These are phyloP conservation scores for Manis crassicaudata DNA, from an alignment of 2,797 vertebrate genomes.

Conservation along the genomic window DNA sequence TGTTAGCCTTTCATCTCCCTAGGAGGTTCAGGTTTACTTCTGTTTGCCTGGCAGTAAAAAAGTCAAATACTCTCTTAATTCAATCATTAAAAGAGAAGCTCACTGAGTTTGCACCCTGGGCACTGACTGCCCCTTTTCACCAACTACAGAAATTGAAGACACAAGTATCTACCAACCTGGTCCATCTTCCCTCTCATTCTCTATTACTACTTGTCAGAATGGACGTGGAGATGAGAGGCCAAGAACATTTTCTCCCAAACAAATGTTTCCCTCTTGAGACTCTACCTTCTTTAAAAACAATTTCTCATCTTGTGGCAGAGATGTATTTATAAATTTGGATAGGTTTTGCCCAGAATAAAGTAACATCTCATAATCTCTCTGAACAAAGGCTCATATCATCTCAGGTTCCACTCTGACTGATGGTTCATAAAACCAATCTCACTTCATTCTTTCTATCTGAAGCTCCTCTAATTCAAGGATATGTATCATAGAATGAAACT, in stretches of 20 bases:
- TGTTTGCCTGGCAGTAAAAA: slow-evolving; percentile 57
- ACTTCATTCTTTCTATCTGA: slow-evolving; percentile 13
- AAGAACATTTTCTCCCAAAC: background rate
- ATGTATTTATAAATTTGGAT: background rate
- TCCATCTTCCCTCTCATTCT: background rate
- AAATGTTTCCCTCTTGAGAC: background rate
- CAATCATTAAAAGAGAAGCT: slow-evolving; percentile 1
- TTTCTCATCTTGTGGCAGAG: background rate
- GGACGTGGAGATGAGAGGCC: background rate
- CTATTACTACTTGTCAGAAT: background rate
- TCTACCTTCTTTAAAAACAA: background rate
- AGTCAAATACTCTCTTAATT: slow-evolving; percentile 15
- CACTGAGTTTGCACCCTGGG: background rate
- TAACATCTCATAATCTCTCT: background rate
- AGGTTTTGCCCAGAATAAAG: background rate
- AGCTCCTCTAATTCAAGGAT: background rate
- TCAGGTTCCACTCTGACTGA: background rate
- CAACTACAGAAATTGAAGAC: background rate
- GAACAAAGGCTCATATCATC: background rate
- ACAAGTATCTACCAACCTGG: background rate
- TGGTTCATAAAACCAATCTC: slow-evolving; percentile 33
- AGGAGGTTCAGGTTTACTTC: slow-evolving; percentile 37
- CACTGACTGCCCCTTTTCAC: background rate
- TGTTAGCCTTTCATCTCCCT: slow-evolving; percentile 25
- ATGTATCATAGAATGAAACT: background rate